Conservation (phyloP, 2,888 invertebrate species). For the Drosophila greeni region DNA sequence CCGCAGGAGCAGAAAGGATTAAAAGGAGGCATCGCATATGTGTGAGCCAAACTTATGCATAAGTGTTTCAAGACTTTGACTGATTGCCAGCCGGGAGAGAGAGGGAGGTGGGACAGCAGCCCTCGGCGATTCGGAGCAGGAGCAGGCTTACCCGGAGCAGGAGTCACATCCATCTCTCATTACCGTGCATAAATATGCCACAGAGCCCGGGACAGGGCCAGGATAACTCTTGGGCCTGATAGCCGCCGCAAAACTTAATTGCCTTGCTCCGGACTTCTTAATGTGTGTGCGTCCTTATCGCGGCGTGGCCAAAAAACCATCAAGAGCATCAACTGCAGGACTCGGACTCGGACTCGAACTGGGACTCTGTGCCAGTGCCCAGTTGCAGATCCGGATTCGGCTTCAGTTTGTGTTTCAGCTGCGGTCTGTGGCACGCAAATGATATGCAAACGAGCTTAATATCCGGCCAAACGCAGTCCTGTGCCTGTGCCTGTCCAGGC, state of each 20-base stretch:
- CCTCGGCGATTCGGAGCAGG: background rate
- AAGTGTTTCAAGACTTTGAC: constrained; percentile 69
- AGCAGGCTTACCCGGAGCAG: background rate
- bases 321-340: constrained; percentile 52
- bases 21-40: constrained; percentile 50
- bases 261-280: constrained; percentile 61
- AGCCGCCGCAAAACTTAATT: constrained; percentile 69
- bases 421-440: constrained; percentile 70
- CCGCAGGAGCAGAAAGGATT: constrained; percentile 61
- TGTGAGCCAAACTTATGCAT: constrained; percentile 58
- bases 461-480: constrained; percentile 57
- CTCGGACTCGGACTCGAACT: background rate
- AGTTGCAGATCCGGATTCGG: constrained; percentile 8
- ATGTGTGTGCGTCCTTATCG: constrained; percentile 60
- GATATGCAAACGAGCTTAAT: constrained; percentile 74
- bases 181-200: constrained; percentile 51
- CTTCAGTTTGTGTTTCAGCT: constrained; percentile 37
- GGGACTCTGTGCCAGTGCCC: background rate
- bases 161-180: constrained; percentile 26
- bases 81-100: constrained; percentile 55
- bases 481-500: background rate
- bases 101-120: constrained; percentile 6
- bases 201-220: constrained; percentile 35
- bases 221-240: constrained; percentile 29
- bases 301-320: constrained; percentile 60